Conservation (phyloP, 2,797 vertebrate genomes). For the Chelonia mydas region DNA sequence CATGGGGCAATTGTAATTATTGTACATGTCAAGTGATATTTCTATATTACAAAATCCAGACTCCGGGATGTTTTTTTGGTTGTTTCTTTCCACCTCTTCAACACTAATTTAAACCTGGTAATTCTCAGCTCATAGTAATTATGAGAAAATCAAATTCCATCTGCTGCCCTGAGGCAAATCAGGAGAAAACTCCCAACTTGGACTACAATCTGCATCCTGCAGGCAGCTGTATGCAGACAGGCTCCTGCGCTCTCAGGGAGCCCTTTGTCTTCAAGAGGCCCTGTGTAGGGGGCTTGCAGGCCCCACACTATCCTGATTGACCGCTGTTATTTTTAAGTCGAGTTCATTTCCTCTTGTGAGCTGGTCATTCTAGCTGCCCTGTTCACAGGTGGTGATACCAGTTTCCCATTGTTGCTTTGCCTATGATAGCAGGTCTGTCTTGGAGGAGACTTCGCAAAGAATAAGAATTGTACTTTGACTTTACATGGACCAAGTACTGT, state of each 20-base stretch:
- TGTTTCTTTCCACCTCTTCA: background rate
- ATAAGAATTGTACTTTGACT: background rate
- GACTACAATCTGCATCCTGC: background rate
- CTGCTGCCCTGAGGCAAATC: background rate
- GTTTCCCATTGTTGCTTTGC: background rate
- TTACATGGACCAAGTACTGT: background rate
- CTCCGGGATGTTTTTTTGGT: background rate
- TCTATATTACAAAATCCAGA: background rate
- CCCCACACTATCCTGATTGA: background rate
- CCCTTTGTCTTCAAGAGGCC: background rate
- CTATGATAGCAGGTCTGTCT: background rate
- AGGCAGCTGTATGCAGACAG: background rate
- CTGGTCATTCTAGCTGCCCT: background rate
- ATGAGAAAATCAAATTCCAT: background rate
- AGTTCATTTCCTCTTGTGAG: background rate
- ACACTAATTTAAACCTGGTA: background rate
- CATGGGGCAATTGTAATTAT: background rate
- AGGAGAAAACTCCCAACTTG: background rate
- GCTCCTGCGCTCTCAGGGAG: background rate
- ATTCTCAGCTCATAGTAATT: background rate
- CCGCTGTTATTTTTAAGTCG: background rate
- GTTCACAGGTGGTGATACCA: background rate
- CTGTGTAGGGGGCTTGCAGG: background rate
- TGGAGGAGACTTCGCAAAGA: background rate
- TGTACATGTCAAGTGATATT: background rate